Conservation (phyloP, 1,140 invertebrate genomes). For the Nasonia giraulti region DNA sequence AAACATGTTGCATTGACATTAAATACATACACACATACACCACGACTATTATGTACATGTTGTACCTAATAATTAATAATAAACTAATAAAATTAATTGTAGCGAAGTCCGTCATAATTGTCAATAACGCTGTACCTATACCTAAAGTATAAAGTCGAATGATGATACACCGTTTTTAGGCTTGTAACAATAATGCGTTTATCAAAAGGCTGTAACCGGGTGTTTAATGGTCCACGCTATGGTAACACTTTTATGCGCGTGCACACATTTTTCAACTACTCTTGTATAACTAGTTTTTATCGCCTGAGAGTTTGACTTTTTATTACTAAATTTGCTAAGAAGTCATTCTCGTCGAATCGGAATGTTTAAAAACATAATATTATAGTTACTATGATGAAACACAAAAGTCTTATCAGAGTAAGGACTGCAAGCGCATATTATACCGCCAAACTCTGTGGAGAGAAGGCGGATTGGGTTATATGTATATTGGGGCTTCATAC, state of each 20-base stretch:
- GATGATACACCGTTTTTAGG: constrained; percentile 15
- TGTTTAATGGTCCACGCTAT: constrained; percentile 29
- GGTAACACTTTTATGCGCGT: not conserved
- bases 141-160: constrained; percentile 24
- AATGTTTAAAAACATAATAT: constrained; percentile 3
- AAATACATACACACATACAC: constrained; percentile 50
- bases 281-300: not conserved
- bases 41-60: constrained; percentile 69
- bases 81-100: constrained; percentile 53
- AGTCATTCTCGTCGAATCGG: not conserved
- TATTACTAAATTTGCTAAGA: not conserved
- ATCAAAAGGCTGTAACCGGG: constrained; percentile 17
- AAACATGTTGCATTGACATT: constrained; percentile 17
- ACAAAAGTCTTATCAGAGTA: constrained; percentile 30
- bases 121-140: constrained; percentile 69
- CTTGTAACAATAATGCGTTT: constrained; percentile 7
- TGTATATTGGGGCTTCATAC: not conserved
- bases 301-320: not conserved
- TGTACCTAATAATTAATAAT: constrained; percentile 68
- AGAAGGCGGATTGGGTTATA: too few species aligned
- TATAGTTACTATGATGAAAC: constrained; percentile 4
- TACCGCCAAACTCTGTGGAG: too few species aligned
- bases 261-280: not conserved
- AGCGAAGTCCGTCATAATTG: constrained; percentile 69
- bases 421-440: not conserved